Percentiles rank a stretch among this genome's conserved stretches.
phyloP scores from a whole-genome alignment of 92 coral and sea anemone species.

The Epizoanthus fatuus region DNA sequence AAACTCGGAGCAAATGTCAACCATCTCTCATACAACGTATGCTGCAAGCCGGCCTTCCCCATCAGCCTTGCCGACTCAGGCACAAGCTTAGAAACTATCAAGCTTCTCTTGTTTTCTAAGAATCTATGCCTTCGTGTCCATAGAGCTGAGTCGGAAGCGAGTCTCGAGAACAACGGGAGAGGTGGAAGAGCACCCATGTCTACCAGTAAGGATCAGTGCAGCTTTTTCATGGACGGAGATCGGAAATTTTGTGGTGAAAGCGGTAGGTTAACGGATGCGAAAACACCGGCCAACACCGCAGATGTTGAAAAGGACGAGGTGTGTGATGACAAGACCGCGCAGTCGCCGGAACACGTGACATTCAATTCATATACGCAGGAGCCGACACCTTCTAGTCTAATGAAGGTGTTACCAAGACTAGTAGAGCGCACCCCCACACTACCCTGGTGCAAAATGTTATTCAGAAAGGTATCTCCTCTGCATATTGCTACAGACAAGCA shows the following conservation, averaged over 20 bases:
- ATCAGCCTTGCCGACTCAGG: background rate
- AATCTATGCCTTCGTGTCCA: too few species aligned
- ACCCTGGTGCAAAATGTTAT: background rate
- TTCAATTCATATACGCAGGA: background rate
- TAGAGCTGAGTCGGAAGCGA: too few species aligned
- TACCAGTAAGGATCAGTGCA: background rate
- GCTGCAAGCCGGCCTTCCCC: slow-evolving; percentile 1
- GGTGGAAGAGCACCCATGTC: background rate
- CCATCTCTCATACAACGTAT: background rate
- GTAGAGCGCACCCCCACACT: too few species aligned
- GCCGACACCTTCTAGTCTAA: background rate
- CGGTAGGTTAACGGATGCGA: too few species aligned
- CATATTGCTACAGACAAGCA: slow-evolving; percentile 25
- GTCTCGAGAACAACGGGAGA: background rate
- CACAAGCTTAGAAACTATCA: background rate
- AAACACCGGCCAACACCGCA: background rate
- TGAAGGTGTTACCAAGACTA: background rate
- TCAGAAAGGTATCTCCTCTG: slow-evolving; percentile 12
- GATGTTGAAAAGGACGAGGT: background rate
- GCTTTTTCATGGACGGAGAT: too few species aligned
- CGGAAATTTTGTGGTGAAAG: too few species aligned
- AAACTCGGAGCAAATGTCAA: slow-evolving; percentile 19
- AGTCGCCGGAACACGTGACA: background rate
- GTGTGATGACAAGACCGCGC: too few species aligned
- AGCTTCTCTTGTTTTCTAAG: too few species aligned